These are phyloP conservation scores for Chaetophractus vellerosus DNA, from an alignment of 2,797 vertebrate genomes.

Conservation along the genomic window DNA sequence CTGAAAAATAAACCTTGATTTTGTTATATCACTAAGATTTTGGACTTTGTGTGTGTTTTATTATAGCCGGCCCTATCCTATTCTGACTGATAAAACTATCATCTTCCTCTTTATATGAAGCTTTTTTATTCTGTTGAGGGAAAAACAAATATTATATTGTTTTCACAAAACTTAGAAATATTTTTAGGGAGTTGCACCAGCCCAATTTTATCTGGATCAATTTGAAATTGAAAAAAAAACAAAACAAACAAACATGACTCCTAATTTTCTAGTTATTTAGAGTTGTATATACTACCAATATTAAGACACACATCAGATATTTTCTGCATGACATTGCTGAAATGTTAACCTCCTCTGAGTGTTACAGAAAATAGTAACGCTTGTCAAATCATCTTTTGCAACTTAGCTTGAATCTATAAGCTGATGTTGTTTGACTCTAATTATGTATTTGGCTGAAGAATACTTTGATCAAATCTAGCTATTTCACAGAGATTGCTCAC, in stretches of 20 bases:
- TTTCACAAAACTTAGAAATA: background rate
- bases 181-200: background rate
- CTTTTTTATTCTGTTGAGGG: background rate
- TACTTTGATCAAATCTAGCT: background rate
- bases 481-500: background rate
- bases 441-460: background rate
- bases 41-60: background rate
- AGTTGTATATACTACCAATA: background rate
- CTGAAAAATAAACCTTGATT: background rate
- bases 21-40: background rate
- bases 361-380: background rate
- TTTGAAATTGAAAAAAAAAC: background rate
- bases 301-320: background rate
- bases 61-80: background rate
- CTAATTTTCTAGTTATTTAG: background rate
- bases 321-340: constrained; percentile 25
- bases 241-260: background rate
- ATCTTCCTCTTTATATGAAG: background rate
- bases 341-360: background rate
- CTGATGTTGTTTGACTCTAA: background rate
- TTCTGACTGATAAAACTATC: background rate
- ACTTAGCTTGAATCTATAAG: background rate
- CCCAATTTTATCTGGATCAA: background rate
- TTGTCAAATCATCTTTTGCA: background rate
- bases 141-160: background rate